phyloP scores from a whole-genome alignment of 2,888 invertebrate species.

The Nowickia ferox region DNA sequence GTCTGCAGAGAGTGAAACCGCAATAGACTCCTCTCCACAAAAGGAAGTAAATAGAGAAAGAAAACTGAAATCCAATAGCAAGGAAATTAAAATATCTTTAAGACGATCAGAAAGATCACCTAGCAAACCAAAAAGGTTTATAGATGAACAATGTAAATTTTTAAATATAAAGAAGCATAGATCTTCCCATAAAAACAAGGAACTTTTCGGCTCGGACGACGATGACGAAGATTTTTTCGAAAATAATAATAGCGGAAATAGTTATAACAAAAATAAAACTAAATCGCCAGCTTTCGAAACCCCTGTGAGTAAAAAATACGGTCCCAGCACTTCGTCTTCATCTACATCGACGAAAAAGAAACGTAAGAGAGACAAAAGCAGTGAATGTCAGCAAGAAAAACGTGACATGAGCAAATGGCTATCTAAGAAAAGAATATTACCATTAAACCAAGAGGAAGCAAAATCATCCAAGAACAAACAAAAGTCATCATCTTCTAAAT shows the following conservation, averaged over 20 bases:
- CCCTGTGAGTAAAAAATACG: slow-evolving; percentile 35
- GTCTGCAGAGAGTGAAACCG: not conserved
- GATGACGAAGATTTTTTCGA: slow-evolving; percentile 40
- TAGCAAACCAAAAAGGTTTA: slow-evolving; percentile 59
- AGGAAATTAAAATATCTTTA: slow-evolving; percentile 2
- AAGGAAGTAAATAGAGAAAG: not conserved
- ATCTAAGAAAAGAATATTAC: slow-evolving; percentile 51
- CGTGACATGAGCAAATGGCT: slow-evolving; percentile 61
- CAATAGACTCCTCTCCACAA: not conserved
- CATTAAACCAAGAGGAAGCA: not conserved
- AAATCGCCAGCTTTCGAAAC: slow-evolving; percentile 39
- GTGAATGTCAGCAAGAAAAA: slow-evolving; percentile 64
- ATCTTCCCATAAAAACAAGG: slow-evolving; percentile 33
- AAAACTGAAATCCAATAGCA: slow-evolving; percentile 10
- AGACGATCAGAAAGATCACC: slow-evolving; percentile 68
- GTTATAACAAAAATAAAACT: slow-evolving; percentile 16
- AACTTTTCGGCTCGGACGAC: slow-evolving; percentile 67
- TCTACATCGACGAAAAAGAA: slow-evolving; percentile 63
- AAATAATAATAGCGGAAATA: slow-evolving; percentile 16
- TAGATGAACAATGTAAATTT: slow-evolving; percentile 18
- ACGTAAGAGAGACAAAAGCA: slow-evolving; percentile 49
- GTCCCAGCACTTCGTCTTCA: slow-evolving; percentile 32
- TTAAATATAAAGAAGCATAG: not conserved
- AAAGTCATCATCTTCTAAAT: slow-evolving; percentile 25
- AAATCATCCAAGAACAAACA: slow-evolving; percentile 7